phyloP scores from a whole-genome alignment of 2,888 invertebrate species.

The Erebia epiphron region DNA sequence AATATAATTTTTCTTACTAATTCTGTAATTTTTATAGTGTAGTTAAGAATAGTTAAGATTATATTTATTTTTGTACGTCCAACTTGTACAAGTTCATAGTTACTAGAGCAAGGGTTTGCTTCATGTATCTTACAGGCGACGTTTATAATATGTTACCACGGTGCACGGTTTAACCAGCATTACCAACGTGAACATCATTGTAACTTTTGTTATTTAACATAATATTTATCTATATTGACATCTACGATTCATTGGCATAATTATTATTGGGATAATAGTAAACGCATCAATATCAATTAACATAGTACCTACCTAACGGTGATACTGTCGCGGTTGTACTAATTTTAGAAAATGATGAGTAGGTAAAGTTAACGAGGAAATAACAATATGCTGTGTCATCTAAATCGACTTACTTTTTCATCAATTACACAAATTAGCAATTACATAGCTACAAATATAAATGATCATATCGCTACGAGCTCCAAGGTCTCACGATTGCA shows the following conservation, averaged over 20 bases:
- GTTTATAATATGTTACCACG: background rate
- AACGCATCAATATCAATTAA: background rate
- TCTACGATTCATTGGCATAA: no score
- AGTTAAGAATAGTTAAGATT: no score
- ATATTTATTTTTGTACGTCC: background rate
- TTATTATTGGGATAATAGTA: background rate
- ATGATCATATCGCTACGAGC: background rate
- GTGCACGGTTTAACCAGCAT: background rate
- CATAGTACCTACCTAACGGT: no score
- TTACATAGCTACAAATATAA: background rate
- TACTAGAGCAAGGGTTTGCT: background rate
- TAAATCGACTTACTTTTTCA: background rate
- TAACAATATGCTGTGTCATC: background rate
- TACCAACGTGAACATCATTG: background rate
- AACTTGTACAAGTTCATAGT: background rate
- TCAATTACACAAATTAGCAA: background rate
- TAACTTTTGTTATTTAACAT: background rate
- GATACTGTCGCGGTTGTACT: background rate
- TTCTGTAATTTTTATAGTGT: no score
- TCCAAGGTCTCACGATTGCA: slow-evolving; percentile 1
- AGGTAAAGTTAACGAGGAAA: background rate
- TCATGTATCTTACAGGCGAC: background rate
- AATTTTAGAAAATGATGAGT: background rate
- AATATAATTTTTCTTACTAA: no score
- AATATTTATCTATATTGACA: no score